phyloP scores from a whole-genome alignment of 2,888 invertebrate species.

The Acronicta alni region DNA sequence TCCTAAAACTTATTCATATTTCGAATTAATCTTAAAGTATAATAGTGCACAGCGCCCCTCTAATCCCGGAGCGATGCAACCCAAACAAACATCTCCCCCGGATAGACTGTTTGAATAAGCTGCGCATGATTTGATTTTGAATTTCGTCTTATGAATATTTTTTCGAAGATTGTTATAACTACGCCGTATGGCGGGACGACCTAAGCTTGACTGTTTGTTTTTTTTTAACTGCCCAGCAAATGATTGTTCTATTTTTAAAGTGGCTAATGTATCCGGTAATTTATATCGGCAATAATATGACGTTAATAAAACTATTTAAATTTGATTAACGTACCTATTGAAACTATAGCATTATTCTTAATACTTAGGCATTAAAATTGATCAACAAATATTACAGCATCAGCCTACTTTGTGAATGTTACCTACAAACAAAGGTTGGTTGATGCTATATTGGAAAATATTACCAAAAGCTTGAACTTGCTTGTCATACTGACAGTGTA shows the following conservation, averaged over 20 bases:
- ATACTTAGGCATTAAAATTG: too few species aligned
- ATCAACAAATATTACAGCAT: too few species aligned
- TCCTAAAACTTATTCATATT: slow-evolving; percentile 19
- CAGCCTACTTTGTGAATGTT: too few species aligned
- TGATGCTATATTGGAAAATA: too few species aligned
- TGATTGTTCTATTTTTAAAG: background rate
- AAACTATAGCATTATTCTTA: too few species aligned
- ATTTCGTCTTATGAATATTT: slow-evolving; percentile 51
- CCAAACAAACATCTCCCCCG: slow-evolving; percentile 73
- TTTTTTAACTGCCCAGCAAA: background rate
- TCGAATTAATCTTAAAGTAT: slow-evolving; percentile 28
- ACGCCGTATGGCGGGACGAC: slow-evolving; percentile 31
- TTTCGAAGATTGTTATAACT: slow-evolving; percentile 51
- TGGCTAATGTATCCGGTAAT: background rate
- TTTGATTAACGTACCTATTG: background rate
- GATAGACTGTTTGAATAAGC: slow-evolving; percentile 59
- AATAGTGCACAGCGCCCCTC: slow-evolving; percentile 43
- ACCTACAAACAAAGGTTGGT: too few species aligned
- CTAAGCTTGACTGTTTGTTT: slow-evolving; percentile 10
- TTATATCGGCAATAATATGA: background rate
- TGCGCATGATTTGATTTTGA: slow-evolving; percentile 54
- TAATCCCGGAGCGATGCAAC: slow-evolving; percentile 71
- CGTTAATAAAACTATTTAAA: background rate
- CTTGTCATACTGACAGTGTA: background rate
- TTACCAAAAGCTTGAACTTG: background rate